Base-by-base conservation (phyloP, 2,113 vertebrate genomes). In the Serilophus lunatus region DNA sequence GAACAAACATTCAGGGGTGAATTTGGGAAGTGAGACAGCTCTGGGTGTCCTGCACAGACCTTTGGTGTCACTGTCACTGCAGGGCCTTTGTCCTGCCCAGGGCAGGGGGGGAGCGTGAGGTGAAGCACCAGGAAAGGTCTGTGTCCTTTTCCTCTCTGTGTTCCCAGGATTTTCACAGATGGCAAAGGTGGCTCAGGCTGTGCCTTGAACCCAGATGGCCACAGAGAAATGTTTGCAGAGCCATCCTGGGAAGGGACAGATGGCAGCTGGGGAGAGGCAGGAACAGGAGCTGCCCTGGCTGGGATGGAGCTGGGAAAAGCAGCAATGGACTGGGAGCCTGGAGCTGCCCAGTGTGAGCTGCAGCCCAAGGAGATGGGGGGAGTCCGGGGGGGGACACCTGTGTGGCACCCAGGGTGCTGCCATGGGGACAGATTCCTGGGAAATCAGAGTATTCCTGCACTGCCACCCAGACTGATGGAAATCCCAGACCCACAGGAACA, bases 51-150 rank as follows among this genome's bases (percentile, higher is more conserved):
- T 9, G 10, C 10, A 0, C 22, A 5, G 40, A 12, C 2, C 33
- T 26, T 26, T 3, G n/a, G 24, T 26, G 59, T 35, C 29, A 9
- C 35, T 0, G 65, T 51, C 33, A 10, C 10, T 7, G 5, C 3
- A 7, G 1, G 49, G 49, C 11, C 29, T 28, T 35, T 9, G 7
- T 42, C 40, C 53, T 47, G 59, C 79, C 3, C 57, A 14, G 51
- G 1, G 2, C 57, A 8, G 28, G 3, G 57, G 3, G 16, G 45
- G 26, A 47, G 18, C 2, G 0, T 31, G 23, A 25, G 56, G 4
- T 36, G 47, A 45, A n/a, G 64, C 2, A 1, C 45, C 35, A 5
- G 2, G 16, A 4, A 18, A 64, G 51, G 3, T 14, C 18, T 63
- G 38, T 18, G n/a, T 42, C 36, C 19, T 42, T n/a, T 69, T 65